A percentile compares a stretch with the other conserved stretches of the same genome.
phyloP scores from a whole-genome alignment of 2,888 invertebrate species.

The Panopea generosa region DNA sequence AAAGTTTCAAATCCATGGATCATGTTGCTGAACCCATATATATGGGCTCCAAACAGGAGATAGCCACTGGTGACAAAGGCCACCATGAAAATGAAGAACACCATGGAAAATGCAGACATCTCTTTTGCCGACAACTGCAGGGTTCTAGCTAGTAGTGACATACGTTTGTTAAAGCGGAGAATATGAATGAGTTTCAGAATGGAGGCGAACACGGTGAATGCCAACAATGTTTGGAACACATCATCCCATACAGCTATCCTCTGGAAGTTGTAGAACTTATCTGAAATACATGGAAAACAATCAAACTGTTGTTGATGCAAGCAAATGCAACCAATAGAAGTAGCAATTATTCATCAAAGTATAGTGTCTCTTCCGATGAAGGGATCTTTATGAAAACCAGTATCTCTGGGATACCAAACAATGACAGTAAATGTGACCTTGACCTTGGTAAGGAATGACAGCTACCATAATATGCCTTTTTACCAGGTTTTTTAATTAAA shows the following conservation, averaged over 20 bases:
- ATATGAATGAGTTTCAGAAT: constrained; percentile 85
- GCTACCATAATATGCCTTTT: too few relatives aligned
- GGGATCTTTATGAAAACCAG: too few relatives aligned
- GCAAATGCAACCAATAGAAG: too few relatives aligned
- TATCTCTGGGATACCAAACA: too few relatives aligned
- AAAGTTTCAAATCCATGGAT: constrained; percentile 69
- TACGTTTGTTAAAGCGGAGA: constrained; percentile 85
- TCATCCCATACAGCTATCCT: constrained; percentile 75
- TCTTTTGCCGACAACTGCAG: constrained; percentile 80
- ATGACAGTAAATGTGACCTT: too few relatives aligned
- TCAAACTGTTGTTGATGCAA: too few relatives aligned
- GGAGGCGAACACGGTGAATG: constrained; percentile 82
- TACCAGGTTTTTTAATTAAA: too few relatives aligned
- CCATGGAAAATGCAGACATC: constrained; percentile 83
- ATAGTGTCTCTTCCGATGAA: too few relatives aligned
- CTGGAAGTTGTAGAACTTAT: constrained; percentile 76
- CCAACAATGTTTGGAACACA: constrained; percentile 69
- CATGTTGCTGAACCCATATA: constrained; percentile 64
- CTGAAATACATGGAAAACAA: constrained; percentile 58
- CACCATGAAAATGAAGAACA: constrained; percentile 80
- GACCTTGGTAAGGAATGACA: too few relatives aligned
- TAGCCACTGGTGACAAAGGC: constrained; percentile 79
- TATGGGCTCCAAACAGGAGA: constrained; percentile 69
- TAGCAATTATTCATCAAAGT: too few relatives aligned
- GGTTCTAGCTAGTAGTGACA: constrained; percentile 84